These are phyloP conservation scores for Bimastos eiseni DNA, from an alignment of 2,888 invertebrate genomes.

Conservation along the genomic window DNA sequence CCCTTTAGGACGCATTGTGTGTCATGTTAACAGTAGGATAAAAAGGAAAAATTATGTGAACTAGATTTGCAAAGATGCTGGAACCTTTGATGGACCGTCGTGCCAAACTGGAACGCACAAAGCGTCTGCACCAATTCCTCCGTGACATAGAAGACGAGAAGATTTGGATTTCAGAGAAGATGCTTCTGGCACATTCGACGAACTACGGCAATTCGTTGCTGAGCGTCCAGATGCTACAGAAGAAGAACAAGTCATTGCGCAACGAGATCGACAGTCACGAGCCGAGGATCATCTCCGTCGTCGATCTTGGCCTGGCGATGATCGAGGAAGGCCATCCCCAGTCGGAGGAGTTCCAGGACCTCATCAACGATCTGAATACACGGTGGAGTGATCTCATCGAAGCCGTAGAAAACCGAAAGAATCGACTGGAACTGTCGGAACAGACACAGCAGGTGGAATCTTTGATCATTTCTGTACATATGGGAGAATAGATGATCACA, in stretches of 20 bases:
- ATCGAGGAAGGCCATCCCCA: slow-evolving; percentile 95
- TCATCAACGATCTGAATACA: slow-evolving; percentile 85
- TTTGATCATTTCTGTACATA: neutral
- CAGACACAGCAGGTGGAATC: slow-evolving; percentile 78
- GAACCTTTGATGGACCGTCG: slow-evolving; percentile 89
- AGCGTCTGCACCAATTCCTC: slow-evolving; percentile 77
- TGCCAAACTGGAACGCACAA: slow-evolving; percentile 86
- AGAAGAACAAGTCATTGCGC: slow-evolving; percentile 88
- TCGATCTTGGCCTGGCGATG: slow-evolving; percentile 90
- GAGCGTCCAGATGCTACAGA: slow-evolving; percentile 85
- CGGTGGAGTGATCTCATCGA: slow-evolving; percentile 95
- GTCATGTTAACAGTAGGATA: too few relatives aligned
- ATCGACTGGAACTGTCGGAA: slow-evolving; percentile 82
- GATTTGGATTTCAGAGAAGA: slow-evolving; percentile 94
- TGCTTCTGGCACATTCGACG: slow-evolving; percentile 86
- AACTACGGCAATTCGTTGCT: slow-evolving; percentile 94
- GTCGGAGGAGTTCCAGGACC: slow-evolving; percentile 80
- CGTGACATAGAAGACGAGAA: slow-evolving; percentile 98
- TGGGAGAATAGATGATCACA: neutral
- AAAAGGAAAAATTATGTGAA: neutral
- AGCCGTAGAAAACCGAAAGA: slow-evolving; percentile 81
- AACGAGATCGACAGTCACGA: slow-evolving; percentile 97
- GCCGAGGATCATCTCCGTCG: slow-evolving; percentile 67
- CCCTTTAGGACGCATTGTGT: too few relatives aligned
- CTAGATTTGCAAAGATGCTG: slow-evolving; percentile 83